Percentiles rank a stretch among this genome's conserved stretches.
phyloP scores from a whole-genome alignment of 2,888 invertebrate species.

The Ormyrus pomaceus region DNA sequence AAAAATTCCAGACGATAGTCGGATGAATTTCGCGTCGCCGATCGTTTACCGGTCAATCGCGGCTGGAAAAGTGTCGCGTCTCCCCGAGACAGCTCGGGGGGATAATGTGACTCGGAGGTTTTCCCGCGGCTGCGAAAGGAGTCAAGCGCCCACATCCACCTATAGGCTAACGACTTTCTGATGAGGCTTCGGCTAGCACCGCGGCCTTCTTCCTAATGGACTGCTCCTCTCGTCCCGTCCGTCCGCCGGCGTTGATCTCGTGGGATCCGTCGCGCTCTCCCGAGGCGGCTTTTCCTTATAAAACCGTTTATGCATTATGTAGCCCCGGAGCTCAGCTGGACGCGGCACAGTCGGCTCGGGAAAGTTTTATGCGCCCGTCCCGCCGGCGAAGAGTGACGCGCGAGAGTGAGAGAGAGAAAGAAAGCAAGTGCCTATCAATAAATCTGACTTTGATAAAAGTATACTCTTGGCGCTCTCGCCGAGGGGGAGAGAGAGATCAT shows the following conservation, averaged over 20 bases:
- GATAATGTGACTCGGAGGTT: too few relatives aligned
- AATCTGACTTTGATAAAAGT: not conserved
- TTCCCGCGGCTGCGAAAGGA: too few relatives aligned
- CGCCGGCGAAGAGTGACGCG: constrained; percentile 1
- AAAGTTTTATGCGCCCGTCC: constrained; percentile 7
- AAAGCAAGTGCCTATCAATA: constrained; percentile 12
- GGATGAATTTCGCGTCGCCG: not conserved
- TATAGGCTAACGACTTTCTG: constrained; percentile 73
- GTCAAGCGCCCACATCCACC: not conserved
- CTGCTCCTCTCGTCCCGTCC: constrained; percentile 55
- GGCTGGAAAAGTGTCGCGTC: too few relatives aligned
- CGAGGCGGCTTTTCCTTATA: constrained; percentile 18
- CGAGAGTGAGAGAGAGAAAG: not conserved
- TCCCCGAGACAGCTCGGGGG: too few relatives aligned
- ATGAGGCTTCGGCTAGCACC: constrained; percentile 70
- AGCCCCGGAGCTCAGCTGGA: not conserved
- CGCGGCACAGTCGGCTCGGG: not conserved
- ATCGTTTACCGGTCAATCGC: constrained; percentile 42
- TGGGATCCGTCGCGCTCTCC: constrained; percentile 14
- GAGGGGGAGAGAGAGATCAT: not conserved
- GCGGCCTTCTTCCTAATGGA: constrained; percentile 70
- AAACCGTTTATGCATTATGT: constrained; percentile 42
- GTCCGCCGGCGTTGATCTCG: not conserved
- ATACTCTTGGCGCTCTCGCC: not conserved
- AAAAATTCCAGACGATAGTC: too few relatives aligned